Percentiles rank a stretch among this genome's conserved stretches.
Conservation (phyloP, 2,888 invertebrate genomes). For the Monochamus alternatus region DNA sequence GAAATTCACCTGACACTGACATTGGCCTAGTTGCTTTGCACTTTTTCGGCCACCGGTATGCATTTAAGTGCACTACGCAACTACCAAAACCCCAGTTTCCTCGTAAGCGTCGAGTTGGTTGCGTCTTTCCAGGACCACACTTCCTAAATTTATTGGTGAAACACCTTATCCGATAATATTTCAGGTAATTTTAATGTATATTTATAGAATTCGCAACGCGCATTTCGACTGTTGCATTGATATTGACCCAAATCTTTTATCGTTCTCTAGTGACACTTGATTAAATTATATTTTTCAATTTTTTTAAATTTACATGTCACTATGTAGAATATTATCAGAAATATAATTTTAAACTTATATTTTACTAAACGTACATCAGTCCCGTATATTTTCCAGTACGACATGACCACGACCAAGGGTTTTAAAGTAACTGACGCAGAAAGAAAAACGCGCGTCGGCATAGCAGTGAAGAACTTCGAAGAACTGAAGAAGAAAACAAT, state of each 20-base stretch:
- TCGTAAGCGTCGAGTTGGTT: conserved; percentile 38
- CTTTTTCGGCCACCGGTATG: conserved; percentile 49
- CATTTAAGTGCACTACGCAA: conserved; percentile 58
- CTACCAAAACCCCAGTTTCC: conserved; percentile 53
- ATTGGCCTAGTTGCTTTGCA: conserved; percentile 63
- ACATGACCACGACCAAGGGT: conserved; percentile 75
- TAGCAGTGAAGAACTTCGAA: conserved; percentile 78
- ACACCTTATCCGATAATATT: not conserved
- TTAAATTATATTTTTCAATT: too few relatives aligned
- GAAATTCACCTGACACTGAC: conserved; percentile 61
- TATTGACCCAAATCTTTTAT: not conserved
- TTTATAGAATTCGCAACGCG: not conserved
- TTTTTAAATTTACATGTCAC: too few relatives aligned
- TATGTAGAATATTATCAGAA: too few relatives aligned
- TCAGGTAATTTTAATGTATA: conserved; percentile 4
- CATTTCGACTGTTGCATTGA: conserved; percentile 15
- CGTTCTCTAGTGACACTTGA: too few relatives aligned
- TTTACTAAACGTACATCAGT: too few relatives aligned
- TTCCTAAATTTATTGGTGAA: not conserved
- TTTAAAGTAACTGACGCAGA: conserved; percentile 83
- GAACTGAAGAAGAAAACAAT: conserved; percentile 81
- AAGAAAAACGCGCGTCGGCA: conserved; percentile 79
- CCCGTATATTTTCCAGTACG: conserved; percentile 16
- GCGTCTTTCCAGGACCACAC: conserved; percentile 25
- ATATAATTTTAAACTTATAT: too few relatives aligned